Percentiles rank a stretch among this genome's conserved stretches.
Evolutionary conservation across 1,140 invertebrate genomes (phyloP).

Genomic region (Trichonephila inaurata): DNA sequence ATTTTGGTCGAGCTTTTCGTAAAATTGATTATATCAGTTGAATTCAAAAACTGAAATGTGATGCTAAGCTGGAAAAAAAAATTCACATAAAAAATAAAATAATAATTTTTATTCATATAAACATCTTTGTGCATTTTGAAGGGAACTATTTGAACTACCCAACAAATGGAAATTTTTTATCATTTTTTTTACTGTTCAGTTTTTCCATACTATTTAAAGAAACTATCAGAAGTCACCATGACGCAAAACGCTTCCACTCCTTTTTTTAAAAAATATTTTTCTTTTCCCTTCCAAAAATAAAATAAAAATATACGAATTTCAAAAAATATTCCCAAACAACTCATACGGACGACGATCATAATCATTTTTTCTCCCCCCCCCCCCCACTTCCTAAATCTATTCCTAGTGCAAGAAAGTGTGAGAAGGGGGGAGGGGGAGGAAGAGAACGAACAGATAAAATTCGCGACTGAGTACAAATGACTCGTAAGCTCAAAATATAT

Average conservation of each 20-base stretch:
- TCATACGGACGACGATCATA: not conserved
- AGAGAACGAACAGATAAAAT: slow-evolving; percentile 19
- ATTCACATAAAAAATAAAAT: no score
- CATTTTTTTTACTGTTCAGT: no score
- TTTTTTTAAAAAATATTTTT: not conserved
- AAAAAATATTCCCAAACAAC: slow-evolving; percentile 9
- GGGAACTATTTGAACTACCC: no score
- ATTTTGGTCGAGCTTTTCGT: no score
- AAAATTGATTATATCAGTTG: no score
- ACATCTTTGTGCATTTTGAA: no score
- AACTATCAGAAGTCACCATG: not conserved
- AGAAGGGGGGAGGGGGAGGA: no score
- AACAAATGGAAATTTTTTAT: no score
- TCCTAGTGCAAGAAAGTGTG: not conserved
- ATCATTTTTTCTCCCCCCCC: not conserved
- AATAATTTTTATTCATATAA: no score
- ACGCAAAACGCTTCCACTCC: not conserved
- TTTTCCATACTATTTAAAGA: not conserved
- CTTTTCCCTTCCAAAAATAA: not conserved
- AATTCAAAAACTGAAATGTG: no score
- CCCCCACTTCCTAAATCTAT: not conserved
- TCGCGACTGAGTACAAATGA: slow-evolving; percentile 17
- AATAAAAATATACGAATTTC: slow-evolving; percentile 8
- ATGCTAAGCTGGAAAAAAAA: no score
- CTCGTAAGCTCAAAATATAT: slow-evolving; percentile 21